Evolutionary conservation across 2,888 invertebrate species (phyloP), one percentile per base, ranked within the genome.

Genomic region (Drosophila mimetica): DNA sequence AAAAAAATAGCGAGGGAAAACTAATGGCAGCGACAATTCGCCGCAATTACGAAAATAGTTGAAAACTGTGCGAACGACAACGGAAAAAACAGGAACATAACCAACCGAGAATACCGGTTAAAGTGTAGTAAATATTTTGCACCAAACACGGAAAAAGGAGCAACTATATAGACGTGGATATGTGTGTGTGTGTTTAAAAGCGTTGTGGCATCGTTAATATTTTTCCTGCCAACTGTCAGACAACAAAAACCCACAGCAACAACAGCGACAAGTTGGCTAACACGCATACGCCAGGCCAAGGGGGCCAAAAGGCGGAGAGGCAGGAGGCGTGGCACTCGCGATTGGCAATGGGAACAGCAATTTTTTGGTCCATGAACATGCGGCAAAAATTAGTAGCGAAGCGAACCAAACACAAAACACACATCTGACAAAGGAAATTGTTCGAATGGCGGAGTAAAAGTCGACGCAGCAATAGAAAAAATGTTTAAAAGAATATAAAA

Each of bases 351-450:
- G 64, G 41, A 60, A 46, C 58, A 65, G 51, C 76, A 70, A 75
- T 79, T 80, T 81, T 70, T 77, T 76, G 75, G 80, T 79, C 74
- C 83, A 77, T 79, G 83, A 74, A 64, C 71, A 79, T 73, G 72
- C 72, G 69, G 73, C 80, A 79, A 74, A 82, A 86, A 86, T 82
- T 86, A 80, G 77, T 79, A 75, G 66, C 70, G 64, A 72, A 72
- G 48, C 74, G 71, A 61, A 66, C 64, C 67, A 70, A 41, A 78
- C 71, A 65, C 71, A 79, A 67, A 42, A 70, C 71, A 70, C 64
- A 77, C 63, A 52, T 73, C 76, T 70, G 82, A 64, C 72, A 76
- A 63, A 69, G 83, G 71, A 85, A 85, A 74, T 85, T 70, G 71
- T 73, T 69, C 73, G 60, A 81, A 51, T 20, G 47, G 22, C 55